Evolutionary conservation across 2,797 vertebrate genomes (phyloP), one percentile per base, ranked within the genome.

Genomic region (Prunella strophiata): DNA sequence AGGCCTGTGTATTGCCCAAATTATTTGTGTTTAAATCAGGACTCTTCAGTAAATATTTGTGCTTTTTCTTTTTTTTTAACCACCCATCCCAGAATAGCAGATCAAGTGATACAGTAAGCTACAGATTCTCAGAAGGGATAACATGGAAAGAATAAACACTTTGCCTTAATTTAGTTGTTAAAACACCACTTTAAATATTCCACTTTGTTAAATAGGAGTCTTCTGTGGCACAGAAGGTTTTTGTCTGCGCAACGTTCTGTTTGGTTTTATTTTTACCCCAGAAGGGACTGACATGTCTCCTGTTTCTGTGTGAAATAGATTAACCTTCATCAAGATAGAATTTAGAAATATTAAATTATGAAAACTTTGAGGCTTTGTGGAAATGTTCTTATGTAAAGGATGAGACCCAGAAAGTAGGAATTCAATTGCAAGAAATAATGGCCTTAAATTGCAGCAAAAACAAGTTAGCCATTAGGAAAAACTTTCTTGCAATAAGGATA

Each of bases 381-480:
- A 68, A 91, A 73, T 73, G 43, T 55, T 96, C 47, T 70, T 72
- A 47, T 70, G 32, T 75, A 83, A 94, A 91, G 51, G 52, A 89
- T n/a, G 55, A 94, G 32, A 58, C 29, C 51, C 40, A 81, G 58
- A 79, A 94, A 94, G 51, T 40, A 68, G 50, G 62, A 94, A 78
- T 88, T 88, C 68, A 93, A 62, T 72, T 78, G 73, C 51, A 78
- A 92, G 79, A 80, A 89, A 91, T 88, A 93, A 89, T 51, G 65
- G 61, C 45, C 57, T 89, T 92, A 68, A 94, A 91, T 83, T 88
- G 78, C 61, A 68, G 72, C 2, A 91, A 20, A 90, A 34, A 55
- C n/a, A 54, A 32, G 47, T 75, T 94, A 88, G 66, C 70, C 58
- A 88, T 94, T 94, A 93, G 70, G 58, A 86, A 81, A 94, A 95